Base-by-base conservation (phyloP, 2,797 vertebrate genomes). In the Myoxocephalus aenaeus region DNA sequence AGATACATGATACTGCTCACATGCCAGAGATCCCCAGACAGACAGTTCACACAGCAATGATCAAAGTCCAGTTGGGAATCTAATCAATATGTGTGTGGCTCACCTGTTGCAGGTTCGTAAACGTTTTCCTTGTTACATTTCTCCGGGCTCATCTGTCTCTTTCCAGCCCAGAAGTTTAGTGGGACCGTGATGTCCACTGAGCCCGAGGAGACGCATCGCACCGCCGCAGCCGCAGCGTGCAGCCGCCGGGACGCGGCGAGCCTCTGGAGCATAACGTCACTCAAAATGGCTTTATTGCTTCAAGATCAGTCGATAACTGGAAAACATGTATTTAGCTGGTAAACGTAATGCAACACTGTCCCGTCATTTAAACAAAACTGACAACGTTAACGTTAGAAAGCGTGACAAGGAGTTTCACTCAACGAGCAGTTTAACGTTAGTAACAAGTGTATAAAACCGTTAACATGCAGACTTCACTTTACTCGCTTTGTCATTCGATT, bases 31-130 rank as follows among this genome's bases (percentile, higher is more conserved):
- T 64, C 50, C 73, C 6, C 27, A 73, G 14, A 63, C 36, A 69
- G 4, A 25, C 6, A 14, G 64, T 34, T 34, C 0, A 17, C 46
- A 82, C 18, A 74, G 36, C 29, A 68, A 3, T 7, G 75, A 32
- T n/a, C 84, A 86, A 89, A 88, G 86, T 89, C 77, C 89, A 86
- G 22, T 57, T n/a, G 25, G 20, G 17, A 73, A 56, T 36, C 61
- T 7, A 34, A 5, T 14, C 13, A 36, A 46, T 11, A 7, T 40
- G 0, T 46, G 1, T 36, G 40, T 42, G 0, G 0, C 15, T 64
- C 86, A 97, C 98, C 98, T 38, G 98, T 98, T 50, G 98, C 96
- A 1, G 98, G 98, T 75, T 99, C 98, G 48, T 95, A 97, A 11
- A 97, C 96, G 2, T 93, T 85, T 76, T 97, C 96, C 0, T 71